Base-by-base conservation (phyloP, 1,140 invertebrate genomes). In the Vanessa tameamea region DNA sequence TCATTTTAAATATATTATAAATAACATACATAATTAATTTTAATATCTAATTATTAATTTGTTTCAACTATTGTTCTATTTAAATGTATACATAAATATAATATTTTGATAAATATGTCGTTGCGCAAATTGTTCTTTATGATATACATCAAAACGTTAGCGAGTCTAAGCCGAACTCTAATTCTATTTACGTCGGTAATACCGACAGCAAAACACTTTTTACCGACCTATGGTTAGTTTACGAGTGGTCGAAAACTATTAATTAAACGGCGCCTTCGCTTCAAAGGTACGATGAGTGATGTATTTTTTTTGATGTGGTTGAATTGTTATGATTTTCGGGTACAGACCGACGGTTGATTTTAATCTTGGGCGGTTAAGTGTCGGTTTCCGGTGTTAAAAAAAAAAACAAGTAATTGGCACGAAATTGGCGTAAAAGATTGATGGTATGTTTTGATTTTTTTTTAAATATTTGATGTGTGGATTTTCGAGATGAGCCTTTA, bases 211-310 rank as follows among this genome's bases (percentile, higher is more conserved):
- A 66, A 75, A 78, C 76, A 61, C 66, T 79, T 75, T 75, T 70
- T 61, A 90, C 85, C 75, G 69, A 78, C 59, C 65, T 16, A 78
- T 79, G 81, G 81, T 85, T 81, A 82, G 82, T 87, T 86, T 86
- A 87, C 83, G 80, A 88, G 81, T 76, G 68, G 55, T 64, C 79
- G 69, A 77, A 83, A 88, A 86, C 87, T 87, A 91, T 87, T 83
- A 89, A 90, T 90, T 91, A 90, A 80, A 57, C 73, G 88, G 87
- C 89, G 89, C 88, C 88, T 82, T 47, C 51, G 53, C 69, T 73
- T 78, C 80, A 82, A 82, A 84, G 72, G 76, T 67, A 77, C 51
- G 72, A 76, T 72, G 79, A 81, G 67, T 77, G 80, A 77, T 87
- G 78, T 23, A 75, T 64, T 66, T 76, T 31, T 76, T 75, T 77